Evolutionary conservation across 2,888 invertebrate species (phyloP).

Genomic region (Drosophila antonietae): DNA sequence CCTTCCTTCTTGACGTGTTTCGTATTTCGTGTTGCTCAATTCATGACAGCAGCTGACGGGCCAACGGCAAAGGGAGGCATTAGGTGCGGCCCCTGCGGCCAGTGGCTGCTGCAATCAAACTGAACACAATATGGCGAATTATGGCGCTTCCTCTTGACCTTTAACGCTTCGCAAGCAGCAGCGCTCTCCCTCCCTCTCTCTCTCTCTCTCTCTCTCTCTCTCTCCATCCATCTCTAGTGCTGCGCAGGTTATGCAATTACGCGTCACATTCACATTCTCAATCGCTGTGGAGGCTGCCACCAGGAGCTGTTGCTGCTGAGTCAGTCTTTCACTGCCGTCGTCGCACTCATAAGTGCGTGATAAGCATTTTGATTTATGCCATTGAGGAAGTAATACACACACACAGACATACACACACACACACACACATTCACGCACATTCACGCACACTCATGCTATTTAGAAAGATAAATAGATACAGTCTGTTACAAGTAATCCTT

Average conservation of each 20-base stretch:
- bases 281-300: slow-evolving; percentile 46
- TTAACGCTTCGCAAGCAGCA: slow-evolving; percentile 13
- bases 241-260: slow-evolving; percentile 73
- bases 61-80: slow-evolving; percentile 14
- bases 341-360: slow-evolving; percentile 68
- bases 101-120: slow-evolving; percentile 31
- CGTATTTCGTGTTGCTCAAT: slow-evolving; percentile 48
- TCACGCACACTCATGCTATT: not conserved
- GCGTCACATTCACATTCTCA: slow-evolving; percentile 57
- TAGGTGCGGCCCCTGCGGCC: slow-evolving; percentile 32
- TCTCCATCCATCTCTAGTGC: not conserved
- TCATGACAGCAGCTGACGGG: slow-evolving; percentile 29
- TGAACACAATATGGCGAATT: slow-evolving; percentile 73
- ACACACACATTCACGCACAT: slow-evolving; percentile 1
- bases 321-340: slow-evolving; percentile 44
- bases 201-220: not conserved
- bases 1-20: slow-evolving; percentile 21
- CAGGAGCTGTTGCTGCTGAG: slow-evolving; percentile 38
- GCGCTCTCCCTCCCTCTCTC: not conserved
- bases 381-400: slow-evolving; percentile 57
- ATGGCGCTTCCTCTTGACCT: slow-evolving; percentile 75
- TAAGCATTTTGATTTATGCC: slow-evolving; percentile 79
- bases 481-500: slow-evolving; percentile 67
- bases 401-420: slow-evolving; percentile 11
- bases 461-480: slow-evolving; percentile 44